These are phyloP conservation scores for Achlya flavicornis DNA, from an alignment of 2,888 invertebrate species.

Conservation along the genomic window DNA sequence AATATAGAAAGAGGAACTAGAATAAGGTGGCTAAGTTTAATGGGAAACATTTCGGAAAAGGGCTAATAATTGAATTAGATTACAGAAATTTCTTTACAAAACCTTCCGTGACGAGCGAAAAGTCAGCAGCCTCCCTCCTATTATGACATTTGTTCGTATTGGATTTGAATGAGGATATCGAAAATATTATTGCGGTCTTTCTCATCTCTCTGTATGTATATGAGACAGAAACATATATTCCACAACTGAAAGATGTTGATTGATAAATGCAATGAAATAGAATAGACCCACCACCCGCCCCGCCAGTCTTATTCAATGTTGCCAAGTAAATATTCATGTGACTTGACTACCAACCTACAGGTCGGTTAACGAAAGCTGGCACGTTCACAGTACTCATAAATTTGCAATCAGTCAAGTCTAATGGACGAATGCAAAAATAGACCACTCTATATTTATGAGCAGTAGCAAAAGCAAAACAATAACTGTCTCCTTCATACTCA, in stretches of 20 bases:
- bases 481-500: too few species aligned
- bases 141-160: conserved; percentile 24
- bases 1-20: conserved; percentile 40
- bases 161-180: conserved; percentile 21
- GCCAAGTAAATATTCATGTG: too few species aligned
- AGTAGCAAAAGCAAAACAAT: too few species aligned
- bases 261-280: not conserved
- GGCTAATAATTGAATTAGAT: conserved; percentile 72
- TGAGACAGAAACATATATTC: not conserved
- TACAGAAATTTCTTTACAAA: conserved; percentile 78
- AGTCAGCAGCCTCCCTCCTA: conserved; percentile 62
- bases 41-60: conserved; percentile 64
- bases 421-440: too few species aligned
- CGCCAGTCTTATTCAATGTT: too few species aligned
- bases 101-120: conserved; percentile 81
- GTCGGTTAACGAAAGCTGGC: too few species aligned
- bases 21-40: conserved; percentile 42
- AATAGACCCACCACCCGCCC: too few species aligned
- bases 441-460: too few species aligned
- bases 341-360: too few species aligned
- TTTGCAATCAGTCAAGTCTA: too few species aligned
- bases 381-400: too few species aligned
- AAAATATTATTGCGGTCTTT: conserved; percentile 18
- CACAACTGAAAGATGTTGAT: not conserved
- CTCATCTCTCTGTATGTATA: not conserved